Base-by-base conservation (phyloP, 2,113 vertebrate species). In the Nipponia nippon region DNA sequence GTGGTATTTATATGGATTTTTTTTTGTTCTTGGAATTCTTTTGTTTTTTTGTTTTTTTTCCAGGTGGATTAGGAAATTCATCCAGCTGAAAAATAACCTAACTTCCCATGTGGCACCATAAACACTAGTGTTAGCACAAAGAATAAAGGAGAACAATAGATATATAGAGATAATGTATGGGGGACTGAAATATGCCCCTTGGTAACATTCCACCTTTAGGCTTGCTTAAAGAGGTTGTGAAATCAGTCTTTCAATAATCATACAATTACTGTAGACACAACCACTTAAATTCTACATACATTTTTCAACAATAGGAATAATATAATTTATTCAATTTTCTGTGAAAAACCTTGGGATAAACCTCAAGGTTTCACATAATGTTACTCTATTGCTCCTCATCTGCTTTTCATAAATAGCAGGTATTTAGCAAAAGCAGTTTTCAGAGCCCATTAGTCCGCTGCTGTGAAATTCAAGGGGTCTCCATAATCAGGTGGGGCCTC, bases 1-100 rank as follows among this genome's bases (percentile, higher is more conserved):
- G 0, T 65, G 13, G 17, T 16, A 42, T 82, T 70, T 61, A 19
- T 29, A 46, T 1, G 2, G 2, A 27, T 1, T 6, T 38, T 38
- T 49, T 71, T n/a, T 38, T 62, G 1, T 25, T 77, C 11, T 77
- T 59, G 10, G 2, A 61, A 55, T 49, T 73, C 8, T 42, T 32
- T 66, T 65, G 13, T 67, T 26, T 56, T 40, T 21, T 1, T 4
- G n/a, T 34, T 46, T 65, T 40, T 23, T 36, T 53, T 22, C 12
- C 30, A 72, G 15, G 23, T 59, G 13, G 14, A 32, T 87, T 77
- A 73, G 21, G 46, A 87, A 89, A 83, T 50, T 63, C 4, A 69
- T 50, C 5, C n/a, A 55, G 3, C 5, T 77, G 72, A 69, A 89
- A 91, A 90, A 76, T 53, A 49, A 40, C 17, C 13, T 65, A 55